Conservation (phyloP, 2,888 invertebrate genomes). For the Tenthredo amoena region DNA sequence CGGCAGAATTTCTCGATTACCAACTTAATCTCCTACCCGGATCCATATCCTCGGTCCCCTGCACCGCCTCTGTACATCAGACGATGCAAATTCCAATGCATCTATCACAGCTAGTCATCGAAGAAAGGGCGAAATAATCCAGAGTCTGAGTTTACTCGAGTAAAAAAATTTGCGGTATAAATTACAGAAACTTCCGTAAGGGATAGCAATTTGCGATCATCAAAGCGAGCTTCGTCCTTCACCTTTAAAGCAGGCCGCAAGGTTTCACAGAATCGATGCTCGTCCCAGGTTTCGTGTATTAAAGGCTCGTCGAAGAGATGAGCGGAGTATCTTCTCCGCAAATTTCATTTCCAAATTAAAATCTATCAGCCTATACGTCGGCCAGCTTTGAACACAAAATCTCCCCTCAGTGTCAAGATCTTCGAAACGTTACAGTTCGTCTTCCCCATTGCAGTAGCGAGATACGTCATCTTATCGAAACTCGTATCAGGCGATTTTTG, state of each 20-base stretch:
- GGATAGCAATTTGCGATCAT: constrained; percentile 24
- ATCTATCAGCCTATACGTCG: background rate
- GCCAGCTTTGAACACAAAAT: background rate
- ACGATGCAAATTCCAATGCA: constrained; percentile 1
- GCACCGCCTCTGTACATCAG: background rate
- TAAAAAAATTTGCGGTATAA: background rate
- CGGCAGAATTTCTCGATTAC: constrained; percentile 27
- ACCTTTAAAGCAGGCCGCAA: constrained; percentile 44
- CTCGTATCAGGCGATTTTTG: background rate
- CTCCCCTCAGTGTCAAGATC: background rate
- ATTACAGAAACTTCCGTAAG: constrained; percentile 14
- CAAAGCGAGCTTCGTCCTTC: constrained; percentile 40
- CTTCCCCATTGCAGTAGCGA: background rate
- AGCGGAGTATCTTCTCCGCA: background rate
- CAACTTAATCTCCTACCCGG: background rate
- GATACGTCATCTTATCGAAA: background rate
- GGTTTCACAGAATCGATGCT: constrained; percentile 38
- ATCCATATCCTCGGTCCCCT: background rate
- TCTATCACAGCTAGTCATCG: background rate
- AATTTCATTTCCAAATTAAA: constrained; percentile 13
- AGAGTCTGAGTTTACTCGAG: background rate
- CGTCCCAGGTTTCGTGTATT: constrained; percentile 15
- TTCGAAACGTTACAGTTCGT: background rate
- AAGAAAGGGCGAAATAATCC: background rate
- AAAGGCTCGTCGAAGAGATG: constrained; percentile 22